Evolutionary conservation across 2,113 vertebrate genomes (phyloP).

Genomic region (Burhinus bistriatus): DNA sequence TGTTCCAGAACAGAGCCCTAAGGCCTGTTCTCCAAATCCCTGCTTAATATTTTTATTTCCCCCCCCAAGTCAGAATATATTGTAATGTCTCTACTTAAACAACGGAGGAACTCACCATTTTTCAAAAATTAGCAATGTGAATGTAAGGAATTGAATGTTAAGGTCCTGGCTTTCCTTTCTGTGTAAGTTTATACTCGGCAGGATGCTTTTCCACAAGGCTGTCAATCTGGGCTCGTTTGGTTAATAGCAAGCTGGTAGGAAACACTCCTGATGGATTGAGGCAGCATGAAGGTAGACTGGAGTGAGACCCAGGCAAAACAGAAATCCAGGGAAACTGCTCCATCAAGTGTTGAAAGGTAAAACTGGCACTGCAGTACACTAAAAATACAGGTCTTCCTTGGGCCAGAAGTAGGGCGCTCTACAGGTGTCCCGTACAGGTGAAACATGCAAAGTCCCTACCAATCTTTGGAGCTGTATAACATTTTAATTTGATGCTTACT

Average conservation of each 20-base stretch:
- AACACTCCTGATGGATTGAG: background rate
- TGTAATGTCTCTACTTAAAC: background rate
- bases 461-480: background rate
- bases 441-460: background rate
- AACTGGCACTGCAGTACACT: background rate
- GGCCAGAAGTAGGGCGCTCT: background rate
- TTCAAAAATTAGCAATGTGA: background rate
- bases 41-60: background rate
- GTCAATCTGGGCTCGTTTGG: rapidly evolving
- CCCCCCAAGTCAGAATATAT: background rate
- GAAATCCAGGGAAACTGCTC: slow-evolving; percentile 50
- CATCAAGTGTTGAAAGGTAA: slow-evolving; percentile 59
- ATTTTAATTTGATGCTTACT: background rate
- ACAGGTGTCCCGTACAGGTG: background rate
- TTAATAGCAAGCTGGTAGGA: background rate
- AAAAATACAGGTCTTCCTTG: background rate
- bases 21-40: background rate
- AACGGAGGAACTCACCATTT: background rate
- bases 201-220: background rate
- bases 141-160: background rate
- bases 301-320: background rate
- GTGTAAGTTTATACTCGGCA: background rate
- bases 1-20: background rate
- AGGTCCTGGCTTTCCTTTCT: background rate
- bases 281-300: background rate